Evolutionary conservation across 1,140 invertebrate species (phyloP), one percentile per base, ranked within the genome.

Genomic region (Lutraria rhynchaena): DNA sequence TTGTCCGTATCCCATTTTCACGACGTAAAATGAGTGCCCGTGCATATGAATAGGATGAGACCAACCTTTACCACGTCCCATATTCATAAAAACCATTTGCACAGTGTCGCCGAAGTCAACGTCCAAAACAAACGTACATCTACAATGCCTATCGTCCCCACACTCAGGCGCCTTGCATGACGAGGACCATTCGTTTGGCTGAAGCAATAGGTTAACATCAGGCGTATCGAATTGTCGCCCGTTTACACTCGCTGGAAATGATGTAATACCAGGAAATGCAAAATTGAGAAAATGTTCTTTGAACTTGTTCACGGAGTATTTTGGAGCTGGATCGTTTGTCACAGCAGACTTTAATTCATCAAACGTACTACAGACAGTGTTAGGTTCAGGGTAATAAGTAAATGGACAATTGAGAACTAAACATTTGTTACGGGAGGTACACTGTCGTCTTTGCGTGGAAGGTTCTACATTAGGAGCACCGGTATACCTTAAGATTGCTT

Each of bases 401-500:
- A 88, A 90, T 0, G 88, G 87, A 75, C 89, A 89, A 73, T 90
- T 90, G 17, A 89, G 15, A 37, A 89, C 87, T 3, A 67, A 22
- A 53, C 89, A 90, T 49, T 63, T 71, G 5, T 69, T 41, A 44
- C 17, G 7, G 7, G 7, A 0, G 9, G 84, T 83, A 67, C 89
- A 90, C 13, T 17, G 1, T 29, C 73, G 51, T 31, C 35, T 27
- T 11, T 95, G 93, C 0, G 92, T 94, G 0, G 87, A 82, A 0
- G 96, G 95, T 78, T 95, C 83, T 44, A 57, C 51, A 0, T 82
- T 74, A 1, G 78, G 37, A 0, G 96, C 95, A 0, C 95, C 95
- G 70, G 95, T 93, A 87, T 98, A 98, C 65, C 95, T 94, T 9
- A 98, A 90, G 61, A 98, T 95, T 5, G 95, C 96, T 11, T 84